Evolutionary conservation across 1,140 invertebrate species (phyloP).

Genomic region (Popillia japonica): DNA sequence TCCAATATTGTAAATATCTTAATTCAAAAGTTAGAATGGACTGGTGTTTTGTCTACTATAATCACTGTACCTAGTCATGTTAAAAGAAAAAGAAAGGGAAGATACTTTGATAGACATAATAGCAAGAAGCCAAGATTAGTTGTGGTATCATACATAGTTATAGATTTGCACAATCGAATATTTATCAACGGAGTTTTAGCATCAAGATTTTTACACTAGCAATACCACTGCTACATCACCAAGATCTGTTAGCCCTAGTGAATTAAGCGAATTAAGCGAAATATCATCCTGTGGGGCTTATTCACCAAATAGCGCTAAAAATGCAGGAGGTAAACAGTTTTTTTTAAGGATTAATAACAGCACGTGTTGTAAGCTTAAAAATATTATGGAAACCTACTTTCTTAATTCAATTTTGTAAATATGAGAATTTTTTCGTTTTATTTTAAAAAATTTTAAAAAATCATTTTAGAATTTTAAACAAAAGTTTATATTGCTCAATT

Average conservation of each 20-base stretch:
- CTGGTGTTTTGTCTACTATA: constrained; percentile 39
- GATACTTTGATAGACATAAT: background rate
- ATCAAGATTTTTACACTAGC: constrained; percentile 18
- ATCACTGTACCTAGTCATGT: background rate
- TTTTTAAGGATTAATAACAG: no score
- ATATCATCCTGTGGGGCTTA: constrained; percentile 45
- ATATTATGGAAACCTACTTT: no score
- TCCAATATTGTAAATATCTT: constrained; percentile 50
- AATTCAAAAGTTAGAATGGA: constrained; percentile 49
- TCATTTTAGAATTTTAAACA: no score
- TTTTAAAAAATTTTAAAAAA: no score
- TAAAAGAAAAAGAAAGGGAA: constrained; percentile 25
- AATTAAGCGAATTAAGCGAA: constrained; percentile 48
- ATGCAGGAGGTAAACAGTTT: constrained; percentile 17
- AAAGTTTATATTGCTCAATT: background rate
- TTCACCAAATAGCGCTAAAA: constrained; percentile 38
- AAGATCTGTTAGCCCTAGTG: constrained; percentile 47
- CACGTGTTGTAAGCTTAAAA: no score
- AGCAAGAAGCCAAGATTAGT: constrained; percentile 27
- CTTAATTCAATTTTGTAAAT: no score
- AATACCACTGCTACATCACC: background rate
- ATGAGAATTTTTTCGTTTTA: no score
- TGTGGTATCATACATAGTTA: background rate
- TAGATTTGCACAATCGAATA: no score
- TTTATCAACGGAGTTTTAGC: background rate